These are phyloP conservation scores for Caenorhabditis sp. DNA, from an alignment of 2,888 invertebrate species.

Conservation along the genomic window DNA sequence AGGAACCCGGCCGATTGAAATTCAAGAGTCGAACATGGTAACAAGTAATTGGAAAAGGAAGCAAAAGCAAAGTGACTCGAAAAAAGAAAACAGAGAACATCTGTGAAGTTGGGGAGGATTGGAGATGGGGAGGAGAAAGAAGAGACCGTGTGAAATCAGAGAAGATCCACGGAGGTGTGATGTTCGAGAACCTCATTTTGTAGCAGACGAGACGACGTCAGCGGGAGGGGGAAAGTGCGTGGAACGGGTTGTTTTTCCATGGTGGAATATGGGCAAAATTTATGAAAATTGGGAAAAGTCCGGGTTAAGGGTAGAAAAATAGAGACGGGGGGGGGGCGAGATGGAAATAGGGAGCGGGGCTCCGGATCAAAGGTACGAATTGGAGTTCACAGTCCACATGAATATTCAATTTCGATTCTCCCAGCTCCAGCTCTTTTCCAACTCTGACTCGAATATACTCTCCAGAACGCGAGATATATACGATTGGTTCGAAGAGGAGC, in stretches of 20 bases:
- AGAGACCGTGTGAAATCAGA: background rate
- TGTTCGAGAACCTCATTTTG: background rate
- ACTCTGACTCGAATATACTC: no score
- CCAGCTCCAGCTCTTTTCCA: no score
- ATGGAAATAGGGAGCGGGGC: no score
- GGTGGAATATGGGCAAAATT: background rate
- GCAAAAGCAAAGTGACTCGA: background rate
- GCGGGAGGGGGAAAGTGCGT: background rate
- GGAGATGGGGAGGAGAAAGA: background rate
- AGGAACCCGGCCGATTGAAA: no score
- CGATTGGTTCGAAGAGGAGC: no score
- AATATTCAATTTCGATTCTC: background rate
- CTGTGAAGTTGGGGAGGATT: no score
- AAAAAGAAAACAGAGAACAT: background rate
- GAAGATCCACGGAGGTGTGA: background rate
- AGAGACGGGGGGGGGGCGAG: no score
- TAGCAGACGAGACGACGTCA: background rate
- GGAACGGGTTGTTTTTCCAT: conserved; percentile 5
- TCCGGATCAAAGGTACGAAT: background rate
- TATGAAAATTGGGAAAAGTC: background rate
- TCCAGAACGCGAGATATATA: no score
- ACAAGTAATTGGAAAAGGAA: no score
- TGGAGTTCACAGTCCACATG: background rate
- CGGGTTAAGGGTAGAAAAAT: no score
- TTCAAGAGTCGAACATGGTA: no score